phyloP scores from a whole-genome alignment of 1,140 invertebrate species.

The Idris sp. region DNA sequence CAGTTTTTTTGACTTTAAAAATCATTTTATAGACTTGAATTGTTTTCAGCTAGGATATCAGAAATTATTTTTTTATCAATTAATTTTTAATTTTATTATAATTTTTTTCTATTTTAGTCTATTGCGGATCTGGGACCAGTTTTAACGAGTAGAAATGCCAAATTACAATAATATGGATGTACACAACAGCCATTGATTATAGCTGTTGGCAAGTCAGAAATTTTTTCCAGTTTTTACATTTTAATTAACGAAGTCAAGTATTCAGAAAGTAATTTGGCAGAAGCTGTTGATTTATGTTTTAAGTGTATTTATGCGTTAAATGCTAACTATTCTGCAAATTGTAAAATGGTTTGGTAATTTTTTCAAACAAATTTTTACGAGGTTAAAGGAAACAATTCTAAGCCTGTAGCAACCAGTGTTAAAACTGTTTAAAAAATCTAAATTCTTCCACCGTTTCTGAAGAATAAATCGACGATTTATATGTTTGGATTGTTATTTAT shows the following conservation, averaged over 20 bases:
- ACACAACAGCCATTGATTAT: slow-evolving; percentile 20
- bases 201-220: not conserved
- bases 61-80: too few species aligned
- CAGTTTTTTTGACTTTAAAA: too few species aligned
- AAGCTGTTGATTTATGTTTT: slow-evolving; percentile 14
- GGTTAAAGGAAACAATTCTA: not conserved
- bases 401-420: not conserved
- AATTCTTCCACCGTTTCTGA: too few species aligned
- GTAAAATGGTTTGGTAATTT: slow-evolving; percentile 22
- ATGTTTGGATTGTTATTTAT: too few species aligned
- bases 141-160: not conserved
- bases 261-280: not conserved
- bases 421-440: slow-evolving; percentile 4
- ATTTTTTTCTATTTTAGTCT: slow-evolving; percentile 5
- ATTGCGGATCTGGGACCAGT: slow-evolving; percentile 7
- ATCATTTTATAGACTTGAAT: too few species aligned
- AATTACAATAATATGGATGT: slow-evolving; percentile 8
- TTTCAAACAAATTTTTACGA: slow-evolving; percentile 16
- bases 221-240: slow-evolving; percentile 7
- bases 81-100: too few species aligned
- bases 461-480: too few species aligned
- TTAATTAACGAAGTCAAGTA: slow-evolving; percentile 19
- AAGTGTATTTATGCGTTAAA: slow-evolving; percentile 20
- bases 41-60: too few species aligned
- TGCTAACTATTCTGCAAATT: slow-evolving; percentile 9